Percentiles rank a stretch among this genome's conserved stretches.
These are phyloP conservation scores for Unio pictorum DNA, from an alignment of 2,888 invertebrate species.

Conservation along the genomic window DNA sequence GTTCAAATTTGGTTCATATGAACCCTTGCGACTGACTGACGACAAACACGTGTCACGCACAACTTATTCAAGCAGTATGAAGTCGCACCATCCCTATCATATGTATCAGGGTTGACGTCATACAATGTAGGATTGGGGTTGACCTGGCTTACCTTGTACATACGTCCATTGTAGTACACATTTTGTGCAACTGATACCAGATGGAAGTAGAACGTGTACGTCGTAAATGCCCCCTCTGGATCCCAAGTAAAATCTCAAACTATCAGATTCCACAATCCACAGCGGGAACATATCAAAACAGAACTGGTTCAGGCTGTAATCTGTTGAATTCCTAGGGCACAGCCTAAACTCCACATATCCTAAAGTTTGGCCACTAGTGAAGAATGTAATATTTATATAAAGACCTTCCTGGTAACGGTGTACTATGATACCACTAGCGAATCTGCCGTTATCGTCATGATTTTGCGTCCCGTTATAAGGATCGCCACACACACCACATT, in stretches of 20 bases:
- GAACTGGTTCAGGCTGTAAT: conserved; percentile 55
- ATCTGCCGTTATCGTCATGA: conserved; percentile 66
- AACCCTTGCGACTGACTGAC: no score
- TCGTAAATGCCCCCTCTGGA: conserved; percentile 48
- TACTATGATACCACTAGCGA: conserved; percentile 64
- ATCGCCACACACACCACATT: conserved; percentile 93
- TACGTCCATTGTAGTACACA: conserved; percentile 72
- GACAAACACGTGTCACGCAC: no score
- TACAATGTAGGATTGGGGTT: no score
- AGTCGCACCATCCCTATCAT: no score
- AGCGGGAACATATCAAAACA: conserved; percentile 66
- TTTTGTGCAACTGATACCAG: conserved; percentile 61
- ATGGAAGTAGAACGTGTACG: conserved; percentile 57
- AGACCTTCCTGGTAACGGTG: conserved; percentile 62
- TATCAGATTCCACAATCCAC: conserved; percentile 53
- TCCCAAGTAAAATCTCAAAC: conserved; percentile 45
- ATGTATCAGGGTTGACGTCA: no score
- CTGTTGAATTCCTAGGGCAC: conserved; percentile 61
- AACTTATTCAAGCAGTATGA: no score
- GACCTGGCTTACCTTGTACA: conserved; percentile 60
- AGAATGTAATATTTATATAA: conserved; percentile 64
- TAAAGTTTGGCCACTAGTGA: conserved; percentile 66
- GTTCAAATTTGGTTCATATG: no score
- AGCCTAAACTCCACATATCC: conserved; percentile 70
- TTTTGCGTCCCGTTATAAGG: conserved; percentile 74